Base-by-base conservation (phyloP, 2,113 vertebrate genomes). In the Axis porcinus region DNA sequence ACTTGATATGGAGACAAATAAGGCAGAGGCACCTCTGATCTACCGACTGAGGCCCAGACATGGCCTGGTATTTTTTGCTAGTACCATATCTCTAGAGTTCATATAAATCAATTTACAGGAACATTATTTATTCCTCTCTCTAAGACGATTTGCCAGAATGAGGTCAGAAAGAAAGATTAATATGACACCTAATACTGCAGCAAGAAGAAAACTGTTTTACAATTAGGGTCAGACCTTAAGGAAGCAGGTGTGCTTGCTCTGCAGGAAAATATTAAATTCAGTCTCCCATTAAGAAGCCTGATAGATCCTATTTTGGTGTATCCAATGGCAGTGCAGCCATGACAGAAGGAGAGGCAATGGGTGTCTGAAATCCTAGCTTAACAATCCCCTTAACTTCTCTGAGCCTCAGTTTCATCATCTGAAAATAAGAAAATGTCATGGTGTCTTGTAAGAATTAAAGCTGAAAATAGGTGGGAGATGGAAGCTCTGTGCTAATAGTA, bases 151-250 rank as follows among this genome's bases (percentile, higher is more conserved):
- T 98, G 97, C 97, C 97, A 98, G 97, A 98, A 98, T 97, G 97
- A 98, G 97, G 97, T 98, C 97, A 98, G 96, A 94, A 97, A 94
- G 97, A 97, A 98, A 97, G 97, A 98, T 97, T 95, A 96, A 98
- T 98, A 97, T 88, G 96, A 97, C 89, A 98, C 30, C 89, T 95
- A 86, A 91, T 89, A 93, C n/a, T 21, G 47, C 67, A 95, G 96
- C 83, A 62, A 94, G 95, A 98, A 93, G 91, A 96, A 97, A 94
- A 94, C 57, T 19, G 33, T 62, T 97, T 94, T 96, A 97, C 70
- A 98, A 85, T 98, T 97, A 97, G 88, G 62, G 62, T 89, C 62
- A 88, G 55, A 47, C 94, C 91, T 97, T 96, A 97, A 96, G 96
- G 93, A 89, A 78, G 74, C 93, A 96, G 93, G 40, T 81, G 9